phyloP scores from a whole-genome alignment of 2,113 vertebrate genomes.

The Colinus virginianus region DNA sequence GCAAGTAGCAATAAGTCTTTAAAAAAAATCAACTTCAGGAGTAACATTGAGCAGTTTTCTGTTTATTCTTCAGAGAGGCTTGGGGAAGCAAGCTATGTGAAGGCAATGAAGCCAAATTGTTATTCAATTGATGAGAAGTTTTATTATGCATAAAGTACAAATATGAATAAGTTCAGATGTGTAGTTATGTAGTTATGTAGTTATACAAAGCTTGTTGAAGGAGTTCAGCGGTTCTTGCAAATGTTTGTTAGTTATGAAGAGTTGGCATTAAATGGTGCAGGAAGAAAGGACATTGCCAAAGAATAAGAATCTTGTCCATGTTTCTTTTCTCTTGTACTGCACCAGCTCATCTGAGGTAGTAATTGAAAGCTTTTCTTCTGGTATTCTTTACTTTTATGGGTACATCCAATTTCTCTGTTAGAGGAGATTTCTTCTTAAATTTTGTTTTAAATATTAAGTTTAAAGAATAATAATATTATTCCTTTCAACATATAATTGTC shows the following conservation, averaged over 20 bases:
- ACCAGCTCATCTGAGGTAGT: background rate
- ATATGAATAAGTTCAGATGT: background rate
- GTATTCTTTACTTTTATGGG: background rate
- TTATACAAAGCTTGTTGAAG: background rate
- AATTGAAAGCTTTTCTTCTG: background rate
- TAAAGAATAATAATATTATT: background rate
- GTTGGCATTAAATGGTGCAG: background rate
- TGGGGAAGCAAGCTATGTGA: background rate
- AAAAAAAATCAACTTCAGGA: background rate
- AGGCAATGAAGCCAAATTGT: background rate
- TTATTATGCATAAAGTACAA: background rate
- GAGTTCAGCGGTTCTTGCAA: background rate
- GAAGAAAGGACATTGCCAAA: background rate
- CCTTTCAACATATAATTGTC: background rate
- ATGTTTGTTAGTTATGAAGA: background rate
- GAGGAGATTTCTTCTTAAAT: background rate
- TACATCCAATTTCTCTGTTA: background rate
- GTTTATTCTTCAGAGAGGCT: background rate
- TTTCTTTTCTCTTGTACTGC: background rate
- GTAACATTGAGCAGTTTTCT: background rate
- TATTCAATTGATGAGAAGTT: background rate
- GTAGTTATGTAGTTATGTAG: too few species aligned
- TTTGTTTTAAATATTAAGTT: background rate
- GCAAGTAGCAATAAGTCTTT: background rate
- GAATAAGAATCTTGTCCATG: background rate